These are phyloP conservation scores for Diarsia rubi DNA, from an alignment of 2,888 invertebrate species.

Conservation along the genomic window DNA sequence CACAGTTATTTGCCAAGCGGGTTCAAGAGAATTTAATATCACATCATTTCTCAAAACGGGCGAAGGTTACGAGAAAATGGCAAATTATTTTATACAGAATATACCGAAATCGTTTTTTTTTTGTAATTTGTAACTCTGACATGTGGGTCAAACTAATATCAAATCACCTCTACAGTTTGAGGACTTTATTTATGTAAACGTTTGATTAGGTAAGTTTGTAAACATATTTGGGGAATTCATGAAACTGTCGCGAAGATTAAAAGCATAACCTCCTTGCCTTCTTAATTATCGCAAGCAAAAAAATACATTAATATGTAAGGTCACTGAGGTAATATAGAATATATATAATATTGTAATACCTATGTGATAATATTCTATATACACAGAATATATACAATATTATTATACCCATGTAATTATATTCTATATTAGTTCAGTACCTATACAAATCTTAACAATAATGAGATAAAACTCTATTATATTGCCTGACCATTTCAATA, in stretches of 20 bases:
- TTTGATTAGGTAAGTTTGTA: background rate
- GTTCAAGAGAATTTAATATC: slow-evolving; percentile 1
- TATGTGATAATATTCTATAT: too few species aligned
- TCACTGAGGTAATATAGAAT: background rate
- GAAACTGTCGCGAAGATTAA: background rate
- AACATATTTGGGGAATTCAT: background rate
- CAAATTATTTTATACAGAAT: background rate
- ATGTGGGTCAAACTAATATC: background rate
- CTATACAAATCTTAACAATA: too few species aligned
- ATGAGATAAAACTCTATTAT: too few species aligned
- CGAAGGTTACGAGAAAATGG: background rate
- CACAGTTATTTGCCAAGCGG: background rate
- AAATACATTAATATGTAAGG: background rate
- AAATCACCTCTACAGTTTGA: background rate
- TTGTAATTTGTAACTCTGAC: background rate
- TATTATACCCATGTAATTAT: too few species aligned
- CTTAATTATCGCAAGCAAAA: background rate
- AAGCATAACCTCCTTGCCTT: background rate
- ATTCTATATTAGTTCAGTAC: too few species aligned
- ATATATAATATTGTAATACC: too few species aligned
- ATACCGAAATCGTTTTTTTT: background rate
- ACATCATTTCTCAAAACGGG: background rate
- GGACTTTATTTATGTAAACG: background rate
- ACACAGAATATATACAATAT: too few species aligned
- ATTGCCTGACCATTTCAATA: too few species aligned